Base-by-base conservation (phyloP, 1,140 invertebrate species). In the Eupeodes corollae region DNA sequence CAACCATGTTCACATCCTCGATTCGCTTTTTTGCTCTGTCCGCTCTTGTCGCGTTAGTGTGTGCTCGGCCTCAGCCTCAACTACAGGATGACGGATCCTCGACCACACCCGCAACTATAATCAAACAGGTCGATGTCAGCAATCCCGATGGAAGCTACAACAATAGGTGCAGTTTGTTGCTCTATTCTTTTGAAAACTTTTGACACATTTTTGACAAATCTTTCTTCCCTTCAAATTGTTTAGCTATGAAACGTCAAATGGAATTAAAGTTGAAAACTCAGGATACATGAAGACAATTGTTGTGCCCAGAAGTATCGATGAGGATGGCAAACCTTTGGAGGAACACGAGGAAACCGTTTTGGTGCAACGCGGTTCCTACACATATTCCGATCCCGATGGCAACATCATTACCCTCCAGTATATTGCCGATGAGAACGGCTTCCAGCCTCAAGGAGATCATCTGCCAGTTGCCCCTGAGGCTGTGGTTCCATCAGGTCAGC, bases 361-460 rank as follows among this genome's bases (percentile, higher is more conserved):
- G 44, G 77, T 79, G 1, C 76, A 79, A 51, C 59, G 68, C 19
- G 81, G 80, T 2, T 76, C 75, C 2, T 83, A 77, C 59, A 76
- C 76, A 12, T 86, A 88, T 67, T 80, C 80, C 8, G 78, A 83
- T 40, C 82, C 83, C 13, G 83, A 88, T 43, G 85, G 85, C 13
- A 74, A 80, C 30, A 69, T 78, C 6, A 82, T 87, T 37, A 70
- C 73, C 2, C 63, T 89, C 12, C 74, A 76, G 5, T 89, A 88
- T 57, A 78, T 81, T 30, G 86, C 86, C 44, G 86, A 87, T 57
- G 82, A 86, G 57, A 83, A 83, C 53, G 82, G 82, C 26, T 68
- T 68, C 55, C 66, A 66, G 49, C 66, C 65, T 8, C 52, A 66
- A 40, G 65, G 65, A 2, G 79, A 76, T 38, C 79, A 82, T 70